A percentile compares a stretch with the other conserved stretches of the same genome.
These are phyloP conservation scores for Crambe crambe DNA, from an alignment of 37 sponge, comb jelly and placozoan species.

Conservation along the genomic window DNA sequence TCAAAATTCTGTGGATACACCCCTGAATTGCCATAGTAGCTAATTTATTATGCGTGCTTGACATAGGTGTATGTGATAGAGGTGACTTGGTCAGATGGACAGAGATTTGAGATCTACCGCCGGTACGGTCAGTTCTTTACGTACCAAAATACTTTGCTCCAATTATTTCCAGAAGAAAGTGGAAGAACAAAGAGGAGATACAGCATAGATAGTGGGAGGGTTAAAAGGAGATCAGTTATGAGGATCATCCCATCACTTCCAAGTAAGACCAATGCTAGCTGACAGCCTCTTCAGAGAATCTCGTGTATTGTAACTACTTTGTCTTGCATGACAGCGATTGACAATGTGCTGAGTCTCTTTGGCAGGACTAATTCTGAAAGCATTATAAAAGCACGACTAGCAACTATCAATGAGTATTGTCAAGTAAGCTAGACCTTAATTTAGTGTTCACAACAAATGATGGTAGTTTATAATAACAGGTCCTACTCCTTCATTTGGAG, in stretches of 20 bases:
- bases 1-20: too few species aligned
- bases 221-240: not conserved
- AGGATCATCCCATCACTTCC: conserved; percentile 3
- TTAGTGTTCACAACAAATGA: not conserved
- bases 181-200: conserved; percentile 35
- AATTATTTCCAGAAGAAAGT: conserved; percentile 52
- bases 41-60: not conserved
- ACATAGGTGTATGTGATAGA: conserved; percentile 55
- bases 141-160: conserved; percentile 39
- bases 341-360: conserved; percentile 45
- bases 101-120: conserved; percentile 58
- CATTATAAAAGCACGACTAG: conserved; percentile 42
- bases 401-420: conserved; percentile 60
- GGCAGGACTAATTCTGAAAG: conserved; percentile 40
- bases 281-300: not conserved
- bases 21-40: too few species aligned
- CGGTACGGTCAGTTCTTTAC: conserved; percentile 76
- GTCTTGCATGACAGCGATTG: conserved; percentile 8
- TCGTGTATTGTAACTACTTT: not conserved
- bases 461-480: too few species aligned
- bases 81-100: conserved; percentile 54
- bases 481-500: conserved; percentile 26
- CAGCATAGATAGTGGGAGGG: not conserved
- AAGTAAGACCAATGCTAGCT: not conserved
- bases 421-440: conserved; percentile 19